These are phyloP conservation scores for Hyphantria cunea DNA, from an alignment of 1,140 invertebrate genomes.

Conservation along the genomic window DNA sequence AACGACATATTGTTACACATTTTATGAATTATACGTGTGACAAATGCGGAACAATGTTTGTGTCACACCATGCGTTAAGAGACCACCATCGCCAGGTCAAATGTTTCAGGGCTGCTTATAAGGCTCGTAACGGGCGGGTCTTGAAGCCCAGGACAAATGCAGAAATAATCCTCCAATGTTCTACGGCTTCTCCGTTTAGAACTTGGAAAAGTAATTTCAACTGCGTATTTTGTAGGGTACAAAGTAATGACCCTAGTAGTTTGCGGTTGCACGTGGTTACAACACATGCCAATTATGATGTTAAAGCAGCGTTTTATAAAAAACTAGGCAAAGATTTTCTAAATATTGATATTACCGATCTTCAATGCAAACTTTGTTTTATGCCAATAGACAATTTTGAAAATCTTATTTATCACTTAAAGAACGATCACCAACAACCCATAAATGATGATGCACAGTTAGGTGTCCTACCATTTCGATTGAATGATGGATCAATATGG, in stretches of 20 bases:
- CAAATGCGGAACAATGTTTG: constrained; percentile 68
- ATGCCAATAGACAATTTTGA: constrained; percentile 62
- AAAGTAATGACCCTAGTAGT: constrained; percentile 58
- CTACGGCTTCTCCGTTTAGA: constrained; percentile 64
- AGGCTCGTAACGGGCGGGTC: constrained; percentile 61
- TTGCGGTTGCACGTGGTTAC: constrained; percentile 59
- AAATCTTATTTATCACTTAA: constrained; percentile 60
- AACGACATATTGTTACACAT: constrained; percentile 63
- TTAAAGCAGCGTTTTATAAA: constrained; percentile 68
- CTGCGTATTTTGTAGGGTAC: constrained; percentile 69
- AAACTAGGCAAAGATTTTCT: constrained; percentile 71
- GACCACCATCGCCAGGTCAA: constrained; percentile 68
- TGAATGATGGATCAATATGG: constrained; percentile 68
- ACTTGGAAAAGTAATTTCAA: constrained; percentile 73
- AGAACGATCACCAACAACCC: constrained; percentile 64
- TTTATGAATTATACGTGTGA: constrained; percentile 72
- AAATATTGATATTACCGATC: constrained; percentile 69
- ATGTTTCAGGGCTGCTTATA: constrained; percentile 65
- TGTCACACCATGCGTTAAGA: constrained; percentile 60
- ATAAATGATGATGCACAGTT: constrained; percentile 61
- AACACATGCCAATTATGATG: constrained; percentile 62
- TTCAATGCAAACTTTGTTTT: constrained; percentile 72
- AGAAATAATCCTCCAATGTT: constrained; percentile 69
- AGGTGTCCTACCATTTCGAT: constrained; percentile 63
- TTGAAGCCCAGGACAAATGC: constrained; percentile 63